Base-by-base conservation (phyloP, 2,113 vertebrate genomes). In the Nibea coibor region DNA sequence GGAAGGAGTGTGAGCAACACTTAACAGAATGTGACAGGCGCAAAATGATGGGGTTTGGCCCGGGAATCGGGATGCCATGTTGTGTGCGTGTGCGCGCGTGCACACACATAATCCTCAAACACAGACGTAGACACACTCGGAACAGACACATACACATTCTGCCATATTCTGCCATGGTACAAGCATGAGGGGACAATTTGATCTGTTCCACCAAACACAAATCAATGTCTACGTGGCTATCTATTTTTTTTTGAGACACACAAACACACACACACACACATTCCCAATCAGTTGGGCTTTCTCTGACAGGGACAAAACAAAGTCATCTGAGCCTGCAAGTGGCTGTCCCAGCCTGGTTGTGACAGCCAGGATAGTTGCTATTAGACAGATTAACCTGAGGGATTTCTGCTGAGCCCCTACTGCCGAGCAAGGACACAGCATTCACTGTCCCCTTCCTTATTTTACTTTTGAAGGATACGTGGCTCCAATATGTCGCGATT, bases 31-130 rank as follows among this genome's bases (percentile, higher is more conserved):
- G 82, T 89, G 91, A 93, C 93, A 93, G 70, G 75, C 83, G 80
- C 87, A 85, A 94, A 95, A 93, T 93, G 91, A 89, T 84, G 84
- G 64, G 78, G 75, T 91, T 92, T 88, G 88, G 83, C 84, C 69
- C 42, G 11, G 67, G 86, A 84, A 77, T 73, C 47, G 45, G 63
- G 65, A 79, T 28, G 57, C 59, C 43, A 62, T 59, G 72, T 59
- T 74, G 26, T 54, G 19, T 58, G n/a, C 6, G 3, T 31, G 28
- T 31, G 28, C 8, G 35, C 8, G 35, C 35, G 35, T 7, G 8
- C 35, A 9, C 42, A 43, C 24, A 56, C 1, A 26, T 16, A 54
- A 68, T 68, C 66, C 19, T 51, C 62, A 48, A 53, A 64, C n/a
- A 54, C 39, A 76, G 24, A 54, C 22, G 42, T 10, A 58, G 28